Conservation (phyloP, 2,113 vertebrate species). For the Anoplopoma fimbria region DNA sequence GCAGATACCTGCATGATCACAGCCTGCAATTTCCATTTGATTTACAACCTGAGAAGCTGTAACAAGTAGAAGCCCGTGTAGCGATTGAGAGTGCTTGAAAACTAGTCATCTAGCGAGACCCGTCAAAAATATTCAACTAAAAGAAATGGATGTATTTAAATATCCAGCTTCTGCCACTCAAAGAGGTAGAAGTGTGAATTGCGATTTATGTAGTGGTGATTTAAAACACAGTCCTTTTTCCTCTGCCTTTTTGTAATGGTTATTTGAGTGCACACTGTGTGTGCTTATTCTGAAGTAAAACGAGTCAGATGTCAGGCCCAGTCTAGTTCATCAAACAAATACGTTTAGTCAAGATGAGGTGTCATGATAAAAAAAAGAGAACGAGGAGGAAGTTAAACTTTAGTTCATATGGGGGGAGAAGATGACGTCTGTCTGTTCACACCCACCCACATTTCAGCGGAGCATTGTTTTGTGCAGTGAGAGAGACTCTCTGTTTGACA, state of each 20-base stretch:
- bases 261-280: not conserved
- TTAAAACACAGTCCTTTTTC: not conserved
- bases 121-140: not conserved
- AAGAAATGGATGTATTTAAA: not conserved
- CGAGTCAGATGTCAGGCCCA: not conserved
- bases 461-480: not conserved
- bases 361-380: not conserved
- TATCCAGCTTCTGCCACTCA: not conserved
- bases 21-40: constrained; percentile 34
- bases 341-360: not conserved
- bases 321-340: not conserved
- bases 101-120: not conserved
- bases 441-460: not conserved
- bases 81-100: too few relatives aligned
- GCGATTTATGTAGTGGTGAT: not conserved
- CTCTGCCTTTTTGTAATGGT: not conserved
- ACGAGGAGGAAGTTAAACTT: not conserved
- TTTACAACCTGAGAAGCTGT: not conserved
- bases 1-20: constrained; percentile 17
- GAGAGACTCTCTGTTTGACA: constrained; percentile 1
- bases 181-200: not conserved
- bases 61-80: not conserved
- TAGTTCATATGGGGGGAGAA: not conserved
- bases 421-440: not conserved
- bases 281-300: not conserved